Base-by-base conservation (phyloP, 2,888 invertebrate genomes). In the Chrysomela aeneicollis region DNA sequence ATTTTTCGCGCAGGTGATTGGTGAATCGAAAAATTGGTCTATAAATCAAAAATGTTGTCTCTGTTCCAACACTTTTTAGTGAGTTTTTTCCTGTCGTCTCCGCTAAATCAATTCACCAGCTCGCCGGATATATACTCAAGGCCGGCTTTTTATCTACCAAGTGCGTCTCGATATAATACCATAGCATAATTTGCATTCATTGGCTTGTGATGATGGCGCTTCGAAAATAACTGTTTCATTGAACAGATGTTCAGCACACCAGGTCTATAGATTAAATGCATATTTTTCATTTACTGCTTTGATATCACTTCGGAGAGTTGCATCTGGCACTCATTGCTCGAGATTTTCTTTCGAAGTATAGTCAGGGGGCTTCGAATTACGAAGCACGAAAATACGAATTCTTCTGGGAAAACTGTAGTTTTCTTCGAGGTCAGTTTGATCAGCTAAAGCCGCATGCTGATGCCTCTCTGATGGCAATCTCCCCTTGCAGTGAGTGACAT, bases 221-320 rank as follows among this genome's bases (percentile, higher is more conserved):
- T 58, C 53, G 47, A 59, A 61, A 63, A 69, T 64, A 67, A 59
- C 65, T 47, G 58, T 57, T 37, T 52, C 57, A 18, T 32, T 59
- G 35, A 61, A 51, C 69, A 69, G 69, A 69, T 69, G 69, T 66
- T 65, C 65, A 15, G 42, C 42, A 15, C 42, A 50, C 61, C 67
- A 69, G 66, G 66, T 47, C 51, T 52, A 62, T 63, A 67, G 64
- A 69, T 67, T 65, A 65, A 69, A 67, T 63, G 65, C 65, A 67
- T 69, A 69, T 69, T 69, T 69, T 67, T 69, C 67, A 69, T 67
- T 67, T 67, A 69, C 65, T 63, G 63, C 22, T 63, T 61, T 59
- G 65, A 69, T 69, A 63, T 65, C 59, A 53, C 46, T 50, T 52
- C 42, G 32, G 50, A 35, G 63, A 32, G 42, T 53, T 42, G 2